Evolutionary conservation across 2,888 invertebrate species (phyloP).

Genomic region (Drosophila meridiana): DNA sequence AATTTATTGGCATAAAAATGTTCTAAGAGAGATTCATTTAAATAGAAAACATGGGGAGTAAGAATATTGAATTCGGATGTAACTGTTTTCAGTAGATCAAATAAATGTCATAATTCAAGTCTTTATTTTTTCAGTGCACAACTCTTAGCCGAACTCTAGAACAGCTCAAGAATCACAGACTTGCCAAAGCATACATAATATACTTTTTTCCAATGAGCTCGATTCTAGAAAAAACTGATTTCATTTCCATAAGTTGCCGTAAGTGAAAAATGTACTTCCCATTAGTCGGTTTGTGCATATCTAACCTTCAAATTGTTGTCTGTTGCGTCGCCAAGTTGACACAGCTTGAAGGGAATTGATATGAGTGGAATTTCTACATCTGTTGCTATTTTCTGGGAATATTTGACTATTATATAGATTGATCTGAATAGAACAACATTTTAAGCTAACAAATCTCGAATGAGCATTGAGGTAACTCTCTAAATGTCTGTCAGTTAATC

Average conservation of each 20-base stretch:
- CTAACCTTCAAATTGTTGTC: neutral
- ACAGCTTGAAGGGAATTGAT: neutral
- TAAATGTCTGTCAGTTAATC: too few relatives aligned
- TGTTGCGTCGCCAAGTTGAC: neutral
- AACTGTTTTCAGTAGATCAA: too few relatives aligned
- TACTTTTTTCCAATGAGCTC: too few relatives aligned
- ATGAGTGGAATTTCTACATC: neutral
- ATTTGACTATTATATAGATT: neutral
- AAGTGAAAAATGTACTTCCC: neutral
- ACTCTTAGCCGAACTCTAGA: too few relatives aligned
- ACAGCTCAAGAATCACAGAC: neutral
- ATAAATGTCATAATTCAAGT: too few relatives aligned
- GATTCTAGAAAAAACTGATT: too few relatives aligned
- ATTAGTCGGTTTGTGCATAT: neutral
- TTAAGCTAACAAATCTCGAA: neutral
- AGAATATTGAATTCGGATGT: neutral
- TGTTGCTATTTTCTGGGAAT: neutral
- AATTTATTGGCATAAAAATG: neutral
- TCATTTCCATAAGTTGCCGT: neutral
- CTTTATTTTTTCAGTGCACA: neutral
- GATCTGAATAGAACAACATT: neutral
- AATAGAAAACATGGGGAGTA: neutral
- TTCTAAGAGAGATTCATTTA: neutral
- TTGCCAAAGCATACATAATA: neutral
- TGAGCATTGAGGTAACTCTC: too few relatives aligned